Evolutionary conservation across 2,113 vertebrate genomes (phyloP), one percentile per base, ranked within the genome.

Genomic region (Centropus unirufus): DNA sequence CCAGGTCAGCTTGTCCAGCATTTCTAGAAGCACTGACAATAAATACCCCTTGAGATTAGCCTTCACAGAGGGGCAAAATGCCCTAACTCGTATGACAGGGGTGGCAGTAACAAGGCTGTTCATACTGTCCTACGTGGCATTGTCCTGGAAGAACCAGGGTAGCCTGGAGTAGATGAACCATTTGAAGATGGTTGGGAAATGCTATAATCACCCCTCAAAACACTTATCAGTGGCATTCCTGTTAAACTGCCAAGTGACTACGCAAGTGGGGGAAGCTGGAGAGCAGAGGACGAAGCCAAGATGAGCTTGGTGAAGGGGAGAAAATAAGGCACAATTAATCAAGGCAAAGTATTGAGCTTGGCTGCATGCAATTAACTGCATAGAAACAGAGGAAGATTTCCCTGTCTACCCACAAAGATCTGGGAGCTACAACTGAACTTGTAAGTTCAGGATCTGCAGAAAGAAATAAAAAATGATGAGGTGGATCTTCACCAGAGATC

Each of bases 171-270:
- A 47, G 23, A 17, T 14, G 17, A 70, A 85, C 22, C 36, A 12
- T 51, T 10, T 59, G 13, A n/a, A 51, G 59, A 44, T 7, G 14
- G 7, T 29, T 70, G 42, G 26, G 14, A 88, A 90, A 72, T n/a
- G 12, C 21, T 73, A 26, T 29, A 73, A 80, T 32, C 0, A 0
- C 1, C 7, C 16, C 10, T 4, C 7, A 2, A n/a, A 62, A 54
- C 8, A 40, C 1, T 51, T 44, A 29, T 24, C 24, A 29, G 46
- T 12, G 14, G 7, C 24, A 22, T 8, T n/a, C 34, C 47, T 34
- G 42, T 39, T 52, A 34, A 78, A 63, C 39, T 21, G 20, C 15
- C 39, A 67, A 39, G 39, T 27, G n/a, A 80, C 9, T 9, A n/a
- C 29, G 20, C 52, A 40, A 3, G 7, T 5, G 3, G 8, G 18